Evolutionary conservation across 1,140 invertebrate species (phyloP), one percentile per base, ranked within the genome.

Genomic region (Leucophenga varia): DNA sequence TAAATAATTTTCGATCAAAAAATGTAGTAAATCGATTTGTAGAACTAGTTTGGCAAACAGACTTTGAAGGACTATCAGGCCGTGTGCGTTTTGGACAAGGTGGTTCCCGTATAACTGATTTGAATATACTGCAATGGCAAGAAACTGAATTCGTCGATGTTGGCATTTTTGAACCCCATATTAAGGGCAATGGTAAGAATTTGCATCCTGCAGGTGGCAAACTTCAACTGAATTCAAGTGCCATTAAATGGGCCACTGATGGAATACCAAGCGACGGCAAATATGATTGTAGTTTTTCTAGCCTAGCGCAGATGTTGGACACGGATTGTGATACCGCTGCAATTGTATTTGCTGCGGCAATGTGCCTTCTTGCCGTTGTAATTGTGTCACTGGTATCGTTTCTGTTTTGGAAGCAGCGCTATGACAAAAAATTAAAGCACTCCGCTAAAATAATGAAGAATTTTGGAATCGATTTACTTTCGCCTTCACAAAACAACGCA

Each of bases 1-100:
- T 79, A 0, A 72, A 69, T 22, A 56, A 72, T 30, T 57, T 80
- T 8, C 74, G 77, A 36, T 71, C 57, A 3, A 49, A 59, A 3
- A 54, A 72, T 0, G 74, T 75, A 0, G 57, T 64, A 2, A 80
- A 80, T 35, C 73, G 78, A 49, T 72, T 84, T 14, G 79, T 80
- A 1, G 64, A 81, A 16, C 67, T 84, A 3, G 79, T 86, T 22
- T 68, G 78, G 32, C 61, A 78, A 41, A 86, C 85, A 0, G 80
- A 88, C 57, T 92, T 91, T 61, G 61, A 82, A 19, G 90, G 90
- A 2, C 86, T 91, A 1, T 90, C 89, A 2, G 90, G 90, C 1
- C 75, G 79, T 25, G 85, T 93, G 3, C 80, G 81, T 47, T 93
- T 92, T 69, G 61, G 79, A 3, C 81, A 81, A 1, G 83, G 82